Percentiles rank a stretch among this genome's conserved stretches.
Evolutionary conservation across 1,140 invertebrate species (phyloP).

Genomic region (Calephelis virginiensis): DNA sequence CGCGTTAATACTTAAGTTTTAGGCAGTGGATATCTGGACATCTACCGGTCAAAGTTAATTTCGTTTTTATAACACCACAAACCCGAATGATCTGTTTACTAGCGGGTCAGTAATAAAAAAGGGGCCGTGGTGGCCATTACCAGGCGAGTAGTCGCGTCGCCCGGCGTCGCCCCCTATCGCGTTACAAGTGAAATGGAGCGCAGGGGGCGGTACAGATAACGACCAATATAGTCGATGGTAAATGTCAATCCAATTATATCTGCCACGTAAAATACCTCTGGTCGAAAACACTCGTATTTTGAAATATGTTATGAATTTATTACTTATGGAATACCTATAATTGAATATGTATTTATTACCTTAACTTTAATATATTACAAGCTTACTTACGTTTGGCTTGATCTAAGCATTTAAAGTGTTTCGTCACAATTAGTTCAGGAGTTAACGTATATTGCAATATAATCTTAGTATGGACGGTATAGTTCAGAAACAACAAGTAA

Average conservation of each 20-base stretch:
- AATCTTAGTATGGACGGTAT: too few relatives aligned
- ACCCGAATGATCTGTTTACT: slow-evolving; percentile 78
- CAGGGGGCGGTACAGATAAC: slow-evolving; percentile 73
- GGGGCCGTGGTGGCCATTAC: slow-evolving; percentile 74
- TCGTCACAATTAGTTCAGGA: not conserved
- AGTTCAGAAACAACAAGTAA: too few relatives aligned
- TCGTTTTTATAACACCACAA: slow-evolving; percentile 78
- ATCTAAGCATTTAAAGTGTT: not conserved
- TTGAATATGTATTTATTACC: too few relatives aligned
- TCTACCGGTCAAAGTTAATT: slow-evolving; percentile 72
- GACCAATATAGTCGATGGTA: slow-evolving; percentile 66
- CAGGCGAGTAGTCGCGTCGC: slow-evolving; percentile 59
- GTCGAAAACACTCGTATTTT: slow-evolving; percentile 8
- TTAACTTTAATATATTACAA: too few relatives aligned
- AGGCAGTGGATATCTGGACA: slow-evolving; percentile 60
- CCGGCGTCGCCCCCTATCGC: slow-evolving; percentile 72
- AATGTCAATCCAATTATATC: slow-evolving; percentile 66
- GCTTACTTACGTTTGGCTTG: too few relatives aligned
- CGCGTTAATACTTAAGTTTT: slow-evolving; percentile 48
- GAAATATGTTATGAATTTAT: slow-evolving; percentile 12
- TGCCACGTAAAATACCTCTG: slow-evolving; percentile 30
- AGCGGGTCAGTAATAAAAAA: slow-evolving; percentile 77
- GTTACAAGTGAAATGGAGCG: slow-evolving; percentile 75
- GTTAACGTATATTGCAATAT: too few relatives aligned
- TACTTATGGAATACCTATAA: too few relatives aligned